Base-by-base conservation (phyloP, 2,113 vertebrate genomes). In the Catharus minimus region DNA sequence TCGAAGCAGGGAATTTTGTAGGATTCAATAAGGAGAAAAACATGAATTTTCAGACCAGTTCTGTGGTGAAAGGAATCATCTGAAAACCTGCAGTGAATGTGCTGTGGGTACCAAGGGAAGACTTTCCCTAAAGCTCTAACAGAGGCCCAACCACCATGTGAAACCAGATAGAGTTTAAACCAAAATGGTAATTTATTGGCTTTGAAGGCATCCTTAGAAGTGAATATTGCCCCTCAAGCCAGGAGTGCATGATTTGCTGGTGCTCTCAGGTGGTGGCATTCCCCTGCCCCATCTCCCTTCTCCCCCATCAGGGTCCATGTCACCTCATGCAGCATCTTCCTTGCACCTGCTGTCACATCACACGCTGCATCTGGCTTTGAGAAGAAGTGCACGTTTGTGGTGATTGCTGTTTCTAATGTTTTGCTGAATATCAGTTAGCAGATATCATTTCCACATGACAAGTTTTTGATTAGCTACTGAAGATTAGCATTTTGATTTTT, bases 401-500 rank as follows among this genome's bases (percentile, higher is more conserved):
- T 79, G 65, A 28, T 68, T 76, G 49, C 30, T 83, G 0, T 90
- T 92, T 73, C 53, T 61, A 3, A n/a, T 39, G 26, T 82, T 78
- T 61, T 87, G 58, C 83, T 79, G 69, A 84, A 11, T 57, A 49
- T 79, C 80, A 58, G 57, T 81, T 53, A 75, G 49, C 73, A 86
- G 69, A 50, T 88, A 79, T 4, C 23, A 33, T 44, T 93, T 73
- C 57, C 67, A 76, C 23, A 16, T 77, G 55, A 21, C 74, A n/a
- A 19, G 33, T 65, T 94, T 93, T 64, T 86, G 69, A 62, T 92
- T n/a, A 92, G 62, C 76, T 92, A 65, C n/a, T 75, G 46, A 50
- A 92, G 50, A 73, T 91, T 65, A 84, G 43, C 55, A 7, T 73
- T 93, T 89, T 65, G 61, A 52, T 93, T 84, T 90, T 82, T 73